These are phyloP conservation scores for Cydia strobilella DNA, from an alignment of 1,140 invertebrate genomes.

Conservation along the genomic window DNA sequence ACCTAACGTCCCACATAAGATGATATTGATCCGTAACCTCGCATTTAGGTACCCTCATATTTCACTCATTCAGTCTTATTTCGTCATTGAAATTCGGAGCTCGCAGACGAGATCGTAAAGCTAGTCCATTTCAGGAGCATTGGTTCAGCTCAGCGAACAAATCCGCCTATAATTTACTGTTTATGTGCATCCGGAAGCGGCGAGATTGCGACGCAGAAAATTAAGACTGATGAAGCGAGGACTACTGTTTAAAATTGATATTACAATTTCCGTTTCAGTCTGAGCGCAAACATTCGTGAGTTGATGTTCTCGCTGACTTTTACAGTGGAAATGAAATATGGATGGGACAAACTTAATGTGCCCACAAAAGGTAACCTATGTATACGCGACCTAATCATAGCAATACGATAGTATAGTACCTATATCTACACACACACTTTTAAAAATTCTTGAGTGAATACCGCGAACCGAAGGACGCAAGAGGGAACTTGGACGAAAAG, in stretches of 20 bases:
- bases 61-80: slow-evolving; percentile 28
- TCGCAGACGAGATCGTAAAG: slow-evolving; percentile 27
- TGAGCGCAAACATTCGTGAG: background rate
- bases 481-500: no score
- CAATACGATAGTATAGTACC: no score
- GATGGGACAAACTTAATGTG: no score
- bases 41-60: slow-evolving; percentile 25
- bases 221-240: slow-evolving; percentile 25
- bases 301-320: background rate
- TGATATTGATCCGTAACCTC: slow-evolving; percentile 29
- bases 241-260: slow-evolving; percentile 15
- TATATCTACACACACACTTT: no score
- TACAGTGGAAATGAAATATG: no score
- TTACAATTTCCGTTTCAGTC: background rate
- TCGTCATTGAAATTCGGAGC: slow-evolving; percentile 32
- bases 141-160: slow-evolving; percentile 27
- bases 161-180: slow-evolving; percentile 29
- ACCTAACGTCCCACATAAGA: slow-evolving; percentile 10
- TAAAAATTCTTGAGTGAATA: no score
- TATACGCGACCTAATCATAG: no score
- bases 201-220: slow-evolving; percentile 7
- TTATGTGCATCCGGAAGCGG: slow-evolving; percentile 19
- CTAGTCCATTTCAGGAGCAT: slow-evolving; percentile 29
- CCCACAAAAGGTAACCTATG: no score
- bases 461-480: no score